Evolutionary conservation across 2,797 vertebrate species (phyloP), one percentile per base, ranked within the genome.

Genomic region (Valencia hispanica): DNA sequence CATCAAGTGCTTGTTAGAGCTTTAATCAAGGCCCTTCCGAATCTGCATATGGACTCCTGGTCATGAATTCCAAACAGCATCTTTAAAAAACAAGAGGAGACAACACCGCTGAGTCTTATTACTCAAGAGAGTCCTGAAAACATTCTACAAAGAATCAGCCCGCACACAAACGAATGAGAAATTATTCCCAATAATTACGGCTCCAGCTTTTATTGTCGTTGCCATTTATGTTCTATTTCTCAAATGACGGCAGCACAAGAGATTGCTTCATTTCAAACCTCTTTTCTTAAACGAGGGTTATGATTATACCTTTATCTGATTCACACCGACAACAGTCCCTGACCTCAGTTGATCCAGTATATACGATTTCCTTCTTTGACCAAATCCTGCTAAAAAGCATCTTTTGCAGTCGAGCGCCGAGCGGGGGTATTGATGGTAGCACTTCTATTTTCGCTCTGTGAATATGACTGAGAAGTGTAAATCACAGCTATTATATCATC

Each of bases 1-100:
- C 89, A 93, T 94, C 93, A 94, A 94, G 91, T 90, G 89, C 93
- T 94, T 94, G 91, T 96, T 95, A 95, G 90, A 88, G 90, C 92
- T 94, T 94, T 95, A 95, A 96, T 95, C 94, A 96, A 94, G 95
- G 91, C 92, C 90, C 88, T 89, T 90, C 86, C 74, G 65, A 92
- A 94, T 94, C 91, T 94, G 93, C 90, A 93, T 93, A 93, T 69
- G 22, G 76, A 91, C 87, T 88, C 88, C 92, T 88, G 86, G 86
- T 86, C 91, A 83, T 92, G 92, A 94, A 95, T 94, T 92, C 88
- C 88, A 92, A 94, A 94, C 84, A 90, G 90, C 80, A 59, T 90
- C 91, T 93, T 93, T 92, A 87, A 92, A 90, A 92, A 93, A 90
- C 80, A 84, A 84, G 81, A 79, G 79, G 79, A 85, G 86, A 88